Evolutionary conservation across 92 coral and sea anemone genomes (phyloP).

Genomic region (Ricordea florida): DNA sequence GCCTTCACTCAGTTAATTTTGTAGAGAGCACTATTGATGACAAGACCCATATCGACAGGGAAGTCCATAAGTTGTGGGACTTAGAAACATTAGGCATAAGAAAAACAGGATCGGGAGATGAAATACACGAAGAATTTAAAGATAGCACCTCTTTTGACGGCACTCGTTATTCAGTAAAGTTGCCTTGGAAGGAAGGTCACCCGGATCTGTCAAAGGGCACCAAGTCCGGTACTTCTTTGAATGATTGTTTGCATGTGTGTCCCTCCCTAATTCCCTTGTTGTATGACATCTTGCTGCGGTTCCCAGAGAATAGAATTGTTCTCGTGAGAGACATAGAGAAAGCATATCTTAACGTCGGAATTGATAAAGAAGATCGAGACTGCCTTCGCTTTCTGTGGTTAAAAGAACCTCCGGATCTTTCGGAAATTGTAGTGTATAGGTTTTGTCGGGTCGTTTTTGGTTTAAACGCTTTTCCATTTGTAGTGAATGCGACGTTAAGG

Average conservation of each 20-base stretch:
- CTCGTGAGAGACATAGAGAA: background rate
- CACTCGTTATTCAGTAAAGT: slow-evolving; percentile 20
- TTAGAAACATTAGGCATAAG: slow-evolving; percentile 38
- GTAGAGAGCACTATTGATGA: background rate
- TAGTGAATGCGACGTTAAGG: slow-evolving; percentile 30
- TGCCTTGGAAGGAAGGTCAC: slow-evolving; percentile 31
- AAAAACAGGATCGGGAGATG: slow-evolving; percentile 2
- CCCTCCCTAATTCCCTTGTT: slow-evolving; percentile 27
- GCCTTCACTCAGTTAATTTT: background rate
- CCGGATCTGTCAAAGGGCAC: background rate
- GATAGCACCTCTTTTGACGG: slow-evolving; percentile 11
- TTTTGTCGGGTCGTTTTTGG: slow-evolving; percentile 22
- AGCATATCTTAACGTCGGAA: background rate
- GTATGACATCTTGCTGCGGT: background rate
- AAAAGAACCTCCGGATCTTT: background rate
- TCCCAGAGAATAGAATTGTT: background rate
- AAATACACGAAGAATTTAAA: slow-evolving; percentile 23
- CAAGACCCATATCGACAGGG: background rate
- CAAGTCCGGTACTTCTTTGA: slow-evolving; percentile 23
- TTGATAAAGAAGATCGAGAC: background rate
- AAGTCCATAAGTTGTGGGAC: slow-evolving; percentile 33
- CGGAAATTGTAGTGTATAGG: too few relatives aligned
- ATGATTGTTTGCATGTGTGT: slow-evolving; percentile 61
- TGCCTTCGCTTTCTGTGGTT: background rate
- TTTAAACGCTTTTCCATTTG: background rate